Percentiles rank a stretch among this genome's conserved stretches.
Evolutionary conservation across 2,888 invertebrate species (phyloP).

Genomic region (Willowsia nigromaculata): DNA sequence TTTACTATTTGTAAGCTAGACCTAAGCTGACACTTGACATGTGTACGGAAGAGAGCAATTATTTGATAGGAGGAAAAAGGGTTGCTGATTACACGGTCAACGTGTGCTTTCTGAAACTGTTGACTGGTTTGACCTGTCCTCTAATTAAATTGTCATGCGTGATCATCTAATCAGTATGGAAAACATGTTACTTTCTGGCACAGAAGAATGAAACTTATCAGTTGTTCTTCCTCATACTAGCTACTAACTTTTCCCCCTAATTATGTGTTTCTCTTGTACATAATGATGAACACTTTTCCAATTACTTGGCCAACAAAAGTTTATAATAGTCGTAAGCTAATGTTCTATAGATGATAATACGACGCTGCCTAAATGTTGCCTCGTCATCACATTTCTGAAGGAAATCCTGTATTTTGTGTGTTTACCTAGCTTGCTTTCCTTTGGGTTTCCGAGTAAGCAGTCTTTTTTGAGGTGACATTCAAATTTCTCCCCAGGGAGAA

Average conservation of each 20-base stretch:
- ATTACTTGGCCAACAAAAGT: neutral
- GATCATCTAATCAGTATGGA: neutral
- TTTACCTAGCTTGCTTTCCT: constrained; percentile 89
- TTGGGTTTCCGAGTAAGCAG: constrained; percentile 89
- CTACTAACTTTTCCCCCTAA: neutral
- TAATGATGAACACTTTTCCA: neutral
- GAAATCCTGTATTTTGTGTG: neutral
- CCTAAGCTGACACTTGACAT: constrained; percentile 17
- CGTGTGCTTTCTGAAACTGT: neutral
- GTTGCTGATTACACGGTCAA: neutral
- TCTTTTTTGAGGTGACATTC: constrained; percentile 88
- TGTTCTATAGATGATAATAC: no score
- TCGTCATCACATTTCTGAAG: neutral
- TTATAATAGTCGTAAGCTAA: neutral
- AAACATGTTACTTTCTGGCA: neutral
- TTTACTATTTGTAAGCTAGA: neutral
- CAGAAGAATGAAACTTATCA: neutral
- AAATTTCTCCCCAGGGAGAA: constrained; percentile 88
- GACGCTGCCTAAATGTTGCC: no score
- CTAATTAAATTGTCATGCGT: constrained; percentile 8
- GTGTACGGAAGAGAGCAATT: constrained; percentile 16
- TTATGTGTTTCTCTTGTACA: neutral
- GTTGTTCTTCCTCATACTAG: neutral
- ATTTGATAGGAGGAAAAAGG: neutral
- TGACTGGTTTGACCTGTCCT: neutral